These are phyloP conservation scores for Saccopteryx bilineata DNA, from an alignment of 2,113 vertebrate species.

Conservation along the genomic window DNA sequence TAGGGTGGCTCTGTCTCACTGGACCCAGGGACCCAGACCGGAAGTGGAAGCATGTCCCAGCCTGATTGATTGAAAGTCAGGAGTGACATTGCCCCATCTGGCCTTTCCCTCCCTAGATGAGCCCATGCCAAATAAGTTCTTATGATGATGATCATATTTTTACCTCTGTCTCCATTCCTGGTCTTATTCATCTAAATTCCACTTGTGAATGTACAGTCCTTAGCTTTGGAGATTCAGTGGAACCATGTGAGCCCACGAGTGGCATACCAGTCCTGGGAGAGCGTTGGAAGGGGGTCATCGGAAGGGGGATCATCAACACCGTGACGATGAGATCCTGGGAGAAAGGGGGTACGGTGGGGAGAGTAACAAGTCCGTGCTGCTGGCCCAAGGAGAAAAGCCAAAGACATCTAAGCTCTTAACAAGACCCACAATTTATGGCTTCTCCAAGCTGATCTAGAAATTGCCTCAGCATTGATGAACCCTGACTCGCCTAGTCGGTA, in stretches of 20 bases:
- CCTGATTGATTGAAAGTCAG: neutral
- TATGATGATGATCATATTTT: neutral
- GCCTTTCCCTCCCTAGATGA: neutral
- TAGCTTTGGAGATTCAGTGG: neutral
- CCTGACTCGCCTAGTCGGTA: neutral
- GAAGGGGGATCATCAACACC: neutral
- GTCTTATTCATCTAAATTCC: neutral
- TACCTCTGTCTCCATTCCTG: neutral
- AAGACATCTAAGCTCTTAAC: neutral
- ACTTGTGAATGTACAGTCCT: neutral
- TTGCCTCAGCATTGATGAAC: slow-evolving; percentile 36
- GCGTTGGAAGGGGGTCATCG: neutral
- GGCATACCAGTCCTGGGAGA: neutral
- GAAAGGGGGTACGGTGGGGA: neutral
- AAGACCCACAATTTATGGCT: neutral
- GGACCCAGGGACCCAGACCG: neutral
- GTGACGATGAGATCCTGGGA: neutral
- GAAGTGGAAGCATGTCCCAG: neutral
- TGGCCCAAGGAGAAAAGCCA: neutral
- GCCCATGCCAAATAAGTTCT: neutral
- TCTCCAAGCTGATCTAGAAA: slow-evolving; percentile 49
- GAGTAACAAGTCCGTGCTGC: neutral
- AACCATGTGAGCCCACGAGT: neutral
- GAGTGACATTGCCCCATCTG: neutral
- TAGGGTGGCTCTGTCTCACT: neutral